A percentile compares a stretch with the other conserved stretches of the same genome.
These are phyloP conservation scores for Epistrophe grossulariae DNA, from an alignment of 2,888 invertebrate genomes.

Conservation along the genomic window DNA sequence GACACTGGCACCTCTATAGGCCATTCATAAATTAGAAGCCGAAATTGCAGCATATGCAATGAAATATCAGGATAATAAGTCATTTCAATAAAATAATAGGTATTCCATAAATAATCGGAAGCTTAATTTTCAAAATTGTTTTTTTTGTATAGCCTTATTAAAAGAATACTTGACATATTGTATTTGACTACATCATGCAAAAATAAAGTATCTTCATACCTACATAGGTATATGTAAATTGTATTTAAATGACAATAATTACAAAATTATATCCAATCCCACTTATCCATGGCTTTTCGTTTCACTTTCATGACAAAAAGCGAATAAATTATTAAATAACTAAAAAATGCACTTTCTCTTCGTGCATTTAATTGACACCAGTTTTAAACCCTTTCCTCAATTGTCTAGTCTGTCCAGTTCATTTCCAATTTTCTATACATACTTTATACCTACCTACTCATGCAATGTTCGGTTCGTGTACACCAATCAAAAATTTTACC, in stretches of 20 bases:
- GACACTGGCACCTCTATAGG: no score
- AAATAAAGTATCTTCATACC: no score
- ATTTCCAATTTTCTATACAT: constrained; percentile 1
- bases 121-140: no score
- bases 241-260: constrained; percentile 3
- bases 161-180: no score
- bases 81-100: no score
- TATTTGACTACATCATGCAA: background rate
- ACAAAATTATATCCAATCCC: background rate
- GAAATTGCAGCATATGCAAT: no score
- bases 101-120: no score
- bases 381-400: constrained; percentile 9
- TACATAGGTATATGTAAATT: background rate
- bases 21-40: no score
- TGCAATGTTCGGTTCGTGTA: constrained; percentile 30
- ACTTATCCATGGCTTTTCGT: constrained; percentile 21
- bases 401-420: constrained; percentile 21
- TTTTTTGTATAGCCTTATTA: no score
- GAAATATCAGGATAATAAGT: no score
- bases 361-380: constrained; percentile 58
- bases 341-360: constrained; percentile 57
- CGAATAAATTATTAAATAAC: constrained; percentile 45
- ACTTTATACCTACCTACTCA: no score
- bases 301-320: constrained; percentile 51
- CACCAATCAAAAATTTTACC: constrained; percentile 47